Base-by-base conservation (phyloP, 2,888 invertebrate species). In the Cryptophagus acutangulus region DNA sequence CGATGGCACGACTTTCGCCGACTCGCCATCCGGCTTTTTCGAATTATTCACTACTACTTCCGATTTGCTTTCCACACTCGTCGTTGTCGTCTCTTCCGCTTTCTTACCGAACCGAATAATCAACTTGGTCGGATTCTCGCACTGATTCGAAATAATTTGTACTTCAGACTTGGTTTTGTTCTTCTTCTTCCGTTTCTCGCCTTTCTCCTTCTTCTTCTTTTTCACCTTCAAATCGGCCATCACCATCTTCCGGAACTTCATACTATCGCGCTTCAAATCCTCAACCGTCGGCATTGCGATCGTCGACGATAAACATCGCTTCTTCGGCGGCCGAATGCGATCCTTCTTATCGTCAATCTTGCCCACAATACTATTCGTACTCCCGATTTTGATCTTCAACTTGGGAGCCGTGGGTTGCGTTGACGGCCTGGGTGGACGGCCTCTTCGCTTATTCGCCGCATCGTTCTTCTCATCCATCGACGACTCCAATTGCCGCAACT, bases 241-340 rank as follows among this genome's bases (percentile, higher is more conserved):
- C 2, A 91, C 82, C 75, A 78, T 80, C 48, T 84, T 80, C 10
- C 91, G 76, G 67, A 79, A 91, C 62, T 88, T 89, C 90, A 91
- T 90, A 55, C 85, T 87, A 58, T 90, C 87, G 2, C 88, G 78
- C 47, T 82, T 82, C 34, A 89, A 69, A 59, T 89, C 88, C 66
- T 90, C 87, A 49, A 89, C 78, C 46, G 82, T 82, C 0, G 86
- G 86, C 46, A 77, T 79, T 10, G 76, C 78, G 46, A 37, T 43
- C 17, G 46, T 74, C 42, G 72, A 74, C 25, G 78, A 73, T 16
- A 84, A 65, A 14, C 13, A 37, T 10, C 89, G 79, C 63, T 91
- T 91, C 70, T 91, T 91, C 1, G 90, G 90, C 34, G 91, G 91
- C 48, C 86, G 67, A 58, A 77, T 70, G 61, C 74, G 59, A 59